Percentiles rank a stretch among this genome's conserved stretches.
Conservation (phyloP, 2,113 vertebrate genomes). For the Ellobius talpinus region DNA sequence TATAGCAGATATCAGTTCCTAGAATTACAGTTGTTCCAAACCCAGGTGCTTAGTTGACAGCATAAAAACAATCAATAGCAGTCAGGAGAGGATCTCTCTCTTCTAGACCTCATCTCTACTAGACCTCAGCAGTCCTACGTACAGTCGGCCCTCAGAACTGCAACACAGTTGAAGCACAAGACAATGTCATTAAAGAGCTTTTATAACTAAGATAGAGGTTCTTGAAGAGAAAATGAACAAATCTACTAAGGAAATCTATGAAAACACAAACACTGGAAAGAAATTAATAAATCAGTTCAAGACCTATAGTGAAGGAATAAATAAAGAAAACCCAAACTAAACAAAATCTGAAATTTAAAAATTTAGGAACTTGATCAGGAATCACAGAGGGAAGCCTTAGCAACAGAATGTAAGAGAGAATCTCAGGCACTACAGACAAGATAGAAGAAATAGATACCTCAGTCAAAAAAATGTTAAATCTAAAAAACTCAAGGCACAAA, state of each 20-base stretch:
- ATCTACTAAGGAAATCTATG: background rate
- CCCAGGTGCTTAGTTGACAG: background rate
- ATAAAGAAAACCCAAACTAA: no score
- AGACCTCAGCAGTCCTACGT: background rate
- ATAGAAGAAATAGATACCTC: no score
- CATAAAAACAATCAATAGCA: no score
- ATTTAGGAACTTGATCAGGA: no score
- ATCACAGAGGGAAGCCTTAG: no score
- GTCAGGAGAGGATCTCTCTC: background rate
- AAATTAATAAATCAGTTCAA: background rate
- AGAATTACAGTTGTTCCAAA: background rate
- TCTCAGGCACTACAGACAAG: no score
- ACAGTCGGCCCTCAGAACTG: background rate
- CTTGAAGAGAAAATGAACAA: background rate
- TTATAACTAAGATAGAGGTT: background rate
- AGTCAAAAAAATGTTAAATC: no score
- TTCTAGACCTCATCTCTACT: background rate
- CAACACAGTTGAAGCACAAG: background rate
- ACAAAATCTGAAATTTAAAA: no score
- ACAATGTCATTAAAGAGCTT: background rate
- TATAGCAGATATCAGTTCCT: background rate
- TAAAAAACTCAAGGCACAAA: no score
- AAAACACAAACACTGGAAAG: background rate
- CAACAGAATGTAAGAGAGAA: no score
- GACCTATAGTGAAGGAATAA: background rate